Conservation (phyloP, 2,797 vertebrate species). For the Synaphobranchus kaupii region DNA sequence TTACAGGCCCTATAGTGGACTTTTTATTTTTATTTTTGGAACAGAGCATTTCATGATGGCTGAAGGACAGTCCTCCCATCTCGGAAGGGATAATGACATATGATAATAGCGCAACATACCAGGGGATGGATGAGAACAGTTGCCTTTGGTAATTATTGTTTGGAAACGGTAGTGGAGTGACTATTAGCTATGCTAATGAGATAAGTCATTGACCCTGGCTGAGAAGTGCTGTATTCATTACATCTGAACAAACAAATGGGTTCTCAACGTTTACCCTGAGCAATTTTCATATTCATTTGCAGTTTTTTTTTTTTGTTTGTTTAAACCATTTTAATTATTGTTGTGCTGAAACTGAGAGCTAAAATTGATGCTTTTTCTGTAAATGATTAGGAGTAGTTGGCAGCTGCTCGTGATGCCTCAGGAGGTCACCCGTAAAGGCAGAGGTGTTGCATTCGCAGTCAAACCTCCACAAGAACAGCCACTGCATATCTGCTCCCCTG, state of each 20-base stretch:
- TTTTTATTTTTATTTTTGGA: slow-evolving; percentile 7
- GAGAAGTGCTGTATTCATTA: slow-evolving; percentile 33
- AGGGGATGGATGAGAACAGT: slow-evolving; percentile 18
- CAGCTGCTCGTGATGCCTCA: neutral
- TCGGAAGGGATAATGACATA: slow-evolving; percentile 25
- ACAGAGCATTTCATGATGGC: slow-evolving; percentile 22
- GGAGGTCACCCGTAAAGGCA: neutral
- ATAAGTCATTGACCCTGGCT: slow-evolving; percentile 31
- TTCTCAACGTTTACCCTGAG: slow-evolving; percentile 6
- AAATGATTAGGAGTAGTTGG: neutral
- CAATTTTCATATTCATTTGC: slow-evolving; percentile 22
- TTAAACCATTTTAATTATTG: slow-evolving; percentile 10
- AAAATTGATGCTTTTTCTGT: neutral
- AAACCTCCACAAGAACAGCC: neutral
- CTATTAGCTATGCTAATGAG: slow-evolving; percentile 44
- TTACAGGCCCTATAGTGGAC: slow-evolving; percentile 22
- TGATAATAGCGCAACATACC: slow-evolving; percentile 9
- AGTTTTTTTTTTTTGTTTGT: neutral
- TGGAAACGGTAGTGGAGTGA: slow-evolving; percentile 34
- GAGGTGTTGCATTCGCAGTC: neutral
- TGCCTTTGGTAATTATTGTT: slow-evolving; percentile 38
- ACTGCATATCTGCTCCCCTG: neutral
- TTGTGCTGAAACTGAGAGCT: slow-evolving; percentile 8
- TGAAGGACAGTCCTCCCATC: slow-evolving; percentile 32
- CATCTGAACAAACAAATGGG: slow-evolving; percentile 31